Conservation (phyloP, 2,888 invertebrate species). For the Omphaloscelis lunosa region DNA sequence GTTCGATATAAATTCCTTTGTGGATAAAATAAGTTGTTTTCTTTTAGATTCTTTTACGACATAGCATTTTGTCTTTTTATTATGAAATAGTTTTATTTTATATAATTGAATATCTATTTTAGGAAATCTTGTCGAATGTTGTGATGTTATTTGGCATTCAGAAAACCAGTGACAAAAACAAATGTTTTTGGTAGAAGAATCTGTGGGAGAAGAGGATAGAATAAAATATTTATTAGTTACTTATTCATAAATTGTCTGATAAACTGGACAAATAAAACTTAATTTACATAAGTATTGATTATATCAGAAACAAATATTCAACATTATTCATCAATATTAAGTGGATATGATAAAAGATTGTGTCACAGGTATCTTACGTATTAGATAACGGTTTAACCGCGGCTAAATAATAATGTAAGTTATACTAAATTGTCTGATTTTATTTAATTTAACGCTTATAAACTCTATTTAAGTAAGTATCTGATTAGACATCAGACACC, state of each 20-base stretch:
- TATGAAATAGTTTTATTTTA: slow-evolving; percentile 31
- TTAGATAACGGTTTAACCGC: slow-evolving; percentile 38
- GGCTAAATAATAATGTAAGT: slow-evolving; percentile 43
- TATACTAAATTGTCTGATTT: slow-evolving; percentile 63
- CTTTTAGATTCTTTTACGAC: slow-evolving; percentile 22
- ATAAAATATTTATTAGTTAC: slow-evolving; percentile 1
- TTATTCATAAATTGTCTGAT: slow-evolving; percentile 21
- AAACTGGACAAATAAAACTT: slow-evolving; percentile 16
- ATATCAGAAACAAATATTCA: slow-evolving; percentile 44
- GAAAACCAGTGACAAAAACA: slow-evolving; percentile 1
- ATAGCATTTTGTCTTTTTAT: slow-evolving; percentile 33
- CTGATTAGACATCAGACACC: slow-evolving; percentile 78
- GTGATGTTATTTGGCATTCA: slow-evolving; percentile 1
- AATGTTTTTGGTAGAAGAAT: background rate
- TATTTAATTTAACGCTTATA: slow-evolving; percentile 60
- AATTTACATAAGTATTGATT: slow-evolving; percentile 47
- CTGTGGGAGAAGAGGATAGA: background rate
- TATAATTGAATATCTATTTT: background rate
- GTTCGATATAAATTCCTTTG: slow-evolving; percentile 39
- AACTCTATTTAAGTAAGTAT: slow-evolving; percentile 71
- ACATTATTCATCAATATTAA: slow-evolving; percentile 44
- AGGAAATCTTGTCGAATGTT: background rate
- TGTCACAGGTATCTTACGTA: slow-evolving; percentile 1
- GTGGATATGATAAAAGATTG: slow-evolving; percentile 22
- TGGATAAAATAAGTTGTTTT: slow-evolving; percentile 25